Base-by-base conservation (phyloP, 2,113 vertebrate species). In the Tetrax tetrax region DNA sequence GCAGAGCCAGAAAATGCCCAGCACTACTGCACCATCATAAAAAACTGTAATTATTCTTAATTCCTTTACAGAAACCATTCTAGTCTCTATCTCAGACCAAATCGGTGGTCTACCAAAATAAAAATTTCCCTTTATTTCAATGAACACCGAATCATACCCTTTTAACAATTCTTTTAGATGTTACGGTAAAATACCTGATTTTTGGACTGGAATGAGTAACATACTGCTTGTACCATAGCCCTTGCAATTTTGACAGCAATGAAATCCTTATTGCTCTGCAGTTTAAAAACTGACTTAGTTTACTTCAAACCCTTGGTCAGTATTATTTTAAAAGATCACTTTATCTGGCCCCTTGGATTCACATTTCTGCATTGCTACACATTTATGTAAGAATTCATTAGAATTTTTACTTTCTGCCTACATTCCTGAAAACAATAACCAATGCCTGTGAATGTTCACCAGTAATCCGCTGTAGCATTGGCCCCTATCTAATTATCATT, bases 401-500 rank as follows among this genome's bases (percentile, higher is more conserved):
- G 29, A 82, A 93, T 72, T 85, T 83, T 72, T 37, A 83, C 71
- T 83, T 93, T 77, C 60, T 90, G 24, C 60, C 87, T 88, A 77
- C 75, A 63, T 88, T 95, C 74, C 75, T 66, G 59, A 81, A 94
- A 96, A 94, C 45, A 88, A 80, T 88, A 88, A 91, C 47, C 71
- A 80, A 19, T 47, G 61, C 21, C 86, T 89, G 83, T 81, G 57
- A 95, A 95, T 87, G 38, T 95, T 89, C 79, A 92, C 37, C 60
- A 68, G 21, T 38, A 77, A 71, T 20, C 64, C 96, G 25, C 68
- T 81, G 27, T 28, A 70, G 41, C 47, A 38, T 10, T 59, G 29
- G 45, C 8, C 28, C 25, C 33, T 71, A 37, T 87, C 35, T 60
- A 56, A 48, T 35, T 59, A 72, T 41, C 28, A 72, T 23, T 0